These are phyloP conservation scores for Porites lobata DNA, from an alignment of 92 coral and sea anemone genomes.

Conservation along the genomic window DNA sequence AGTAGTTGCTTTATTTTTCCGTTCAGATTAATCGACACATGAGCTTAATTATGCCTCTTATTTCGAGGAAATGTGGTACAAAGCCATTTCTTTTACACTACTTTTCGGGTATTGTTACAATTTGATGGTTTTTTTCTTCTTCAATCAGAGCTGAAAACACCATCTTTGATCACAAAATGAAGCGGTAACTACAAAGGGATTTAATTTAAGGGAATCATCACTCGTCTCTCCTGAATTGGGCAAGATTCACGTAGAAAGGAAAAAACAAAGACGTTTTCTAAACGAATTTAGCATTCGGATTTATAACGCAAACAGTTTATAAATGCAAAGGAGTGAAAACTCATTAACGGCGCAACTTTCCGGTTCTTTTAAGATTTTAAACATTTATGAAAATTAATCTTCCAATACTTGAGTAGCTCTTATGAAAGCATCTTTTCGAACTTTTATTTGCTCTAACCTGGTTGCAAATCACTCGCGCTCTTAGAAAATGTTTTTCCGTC, in stretches of 20 bases:
- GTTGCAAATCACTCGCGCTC: neutral
- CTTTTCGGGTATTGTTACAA: constrained; percentile 49
- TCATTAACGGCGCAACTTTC: constrained; percentile 27
- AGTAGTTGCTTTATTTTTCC: constrained; percentile 56
- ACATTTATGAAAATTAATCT: constrained; percentile 39
- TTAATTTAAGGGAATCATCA: constrained; percentile 49
- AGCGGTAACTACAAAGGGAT: constrained; percentile 56
- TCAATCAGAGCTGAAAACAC: constrained; percentile 54
- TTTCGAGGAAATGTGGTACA: constrained; percentile 45
- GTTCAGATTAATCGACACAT: constrained; percentile 50
- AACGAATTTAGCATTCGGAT: constrained; percentile 31
- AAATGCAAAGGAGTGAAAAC: constrained; percentile 29
- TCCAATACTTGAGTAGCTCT: constrained; percentile 26
- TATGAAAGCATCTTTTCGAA: constrained; percentile 10
- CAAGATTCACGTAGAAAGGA: constrained; percentile 25
- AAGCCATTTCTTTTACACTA: constrained; percentile 44
- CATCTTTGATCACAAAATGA: constrained; percentile 35
- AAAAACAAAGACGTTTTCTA: constrained; percentile 13
- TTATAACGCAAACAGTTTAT: constrained; percentile 33
- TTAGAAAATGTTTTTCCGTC: too few species aligned
- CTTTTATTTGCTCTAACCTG: constrained; percentile 16
- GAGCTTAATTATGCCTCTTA: constrained; percentile 52
- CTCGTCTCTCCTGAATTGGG: constrained; percentile 20
- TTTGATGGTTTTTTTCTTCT: constrained; percentile 35
- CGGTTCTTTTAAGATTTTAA: constrained; percentile 36